Percentiles rank a stretch among this genome's conserved stretches.
Conservation (phyloP, 1,140 invertebrate species). For the Lucilia cuprina region DNA sequence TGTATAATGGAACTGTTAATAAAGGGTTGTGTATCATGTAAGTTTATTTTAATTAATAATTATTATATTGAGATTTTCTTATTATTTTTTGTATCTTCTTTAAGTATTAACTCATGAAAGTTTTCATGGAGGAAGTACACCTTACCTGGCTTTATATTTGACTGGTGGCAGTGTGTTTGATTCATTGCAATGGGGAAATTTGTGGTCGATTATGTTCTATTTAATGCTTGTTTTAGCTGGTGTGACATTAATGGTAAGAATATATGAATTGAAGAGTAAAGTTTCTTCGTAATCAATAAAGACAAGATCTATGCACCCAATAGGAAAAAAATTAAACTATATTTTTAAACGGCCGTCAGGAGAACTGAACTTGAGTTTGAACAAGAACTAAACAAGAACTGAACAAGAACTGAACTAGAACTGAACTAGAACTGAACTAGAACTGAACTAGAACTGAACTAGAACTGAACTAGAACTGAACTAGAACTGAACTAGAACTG, state of each 20-base stretch:
- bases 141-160: constrained; percentile 23
- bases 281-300: too few relatives aligned
- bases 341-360: too few relatives aligned
- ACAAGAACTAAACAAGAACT: too few relatives aligned
- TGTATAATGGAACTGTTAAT: constrained; percentile 3
- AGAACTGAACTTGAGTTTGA: too few relatives aligned
- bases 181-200: constrained; percentile 19
- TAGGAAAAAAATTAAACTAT: too few relatives aligned
- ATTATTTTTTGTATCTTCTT: background rate
- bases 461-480: too few relatives aligned
- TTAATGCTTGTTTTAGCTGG: constrained; percentile 21
- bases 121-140: background rate
- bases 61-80: background rate
- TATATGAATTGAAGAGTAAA: too few relatives aligned
- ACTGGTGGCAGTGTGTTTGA: constrained; percentile 34
- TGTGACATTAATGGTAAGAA: constrained; percentile 28
- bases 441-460: too few relatives aligned
- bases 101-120: constrained; percentile 10
- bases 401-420: too few relatives aligned
- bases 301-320: too few relatives aligned
- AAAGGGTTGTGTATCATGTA: background rate
- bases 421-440: too few relatives aligned
- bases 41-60: background rate
- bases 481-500: too few relatives aligned
- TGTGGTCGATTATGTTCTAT: constrained; percentile 37